Percentiles rank a stretch among this genome's conserved stretches.
Conservation (phyloP, 2,113 vertebrate genomes). For the Cichladusa arquata region DNA sequence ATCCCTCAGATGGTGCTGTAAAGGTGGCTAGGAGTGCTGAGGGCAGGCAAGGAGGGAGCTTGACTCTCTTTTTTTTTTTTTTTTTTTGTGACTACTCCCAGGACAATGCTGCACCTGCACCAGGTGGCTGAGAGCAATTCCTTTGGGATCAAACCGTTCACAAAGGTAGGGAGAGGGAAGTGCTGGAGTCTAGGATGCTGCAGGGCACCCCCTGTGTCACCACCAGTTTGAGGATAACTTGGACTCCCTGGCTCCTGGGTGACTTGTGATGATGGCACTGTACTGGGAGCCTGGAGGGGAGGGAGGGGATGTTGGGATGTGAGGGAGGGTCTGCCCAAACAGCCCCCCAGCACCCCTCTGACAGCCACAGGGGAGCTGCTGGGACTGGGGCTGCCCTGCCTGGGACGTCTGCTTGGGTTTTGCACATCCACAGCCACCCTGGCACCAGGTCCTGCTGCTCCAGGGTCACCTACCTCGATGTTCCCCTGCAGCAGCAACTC, state of each 20-base stretch:
- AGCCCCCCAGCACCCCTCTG: background rate
- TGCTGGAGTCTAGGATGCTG: fast-evolving
- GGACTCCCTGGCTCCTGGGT: background rate
- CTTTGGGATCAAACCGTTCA: conserved; percentile 82
- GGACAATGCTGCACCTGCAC: conserved; percentile 87
- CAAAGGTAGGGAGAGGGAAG: conserved; percentile 76
- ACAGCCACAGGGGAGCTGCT: background rate
- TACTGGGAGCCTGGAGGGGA: background rate
- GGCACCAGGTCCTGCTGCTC: background rate
- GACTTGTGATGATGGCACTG: fast-evolving
- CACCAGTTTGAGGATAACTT: fast-evolving
- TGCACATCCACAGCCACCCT: fast-evolving
- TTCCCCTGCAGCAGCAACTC: background rate
- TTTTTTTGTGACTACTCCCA: conserved; percentile 21
- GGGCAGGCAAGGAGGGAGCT: background rate
- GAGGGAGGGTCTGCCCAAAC: background rate
- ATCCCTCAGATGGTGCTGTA: fast-evolving
- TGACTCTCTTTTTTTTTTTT: background rate
- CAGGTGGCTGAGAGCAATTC: conserved; percentile 79
- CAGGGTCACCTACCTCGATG: background rate
- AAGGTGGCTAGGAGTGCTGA: background rate
- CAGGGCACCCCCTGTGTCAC: fast-evolving
- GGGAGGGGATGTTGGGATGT: background rate
- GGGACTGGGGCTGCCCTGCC: background rate
- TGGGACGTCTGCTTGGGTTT: background rate